Evolutionary conservation across 1,140 invertebrate genomes (phyloP).

Genomic region (Drosophila ficusphila): DNA sequence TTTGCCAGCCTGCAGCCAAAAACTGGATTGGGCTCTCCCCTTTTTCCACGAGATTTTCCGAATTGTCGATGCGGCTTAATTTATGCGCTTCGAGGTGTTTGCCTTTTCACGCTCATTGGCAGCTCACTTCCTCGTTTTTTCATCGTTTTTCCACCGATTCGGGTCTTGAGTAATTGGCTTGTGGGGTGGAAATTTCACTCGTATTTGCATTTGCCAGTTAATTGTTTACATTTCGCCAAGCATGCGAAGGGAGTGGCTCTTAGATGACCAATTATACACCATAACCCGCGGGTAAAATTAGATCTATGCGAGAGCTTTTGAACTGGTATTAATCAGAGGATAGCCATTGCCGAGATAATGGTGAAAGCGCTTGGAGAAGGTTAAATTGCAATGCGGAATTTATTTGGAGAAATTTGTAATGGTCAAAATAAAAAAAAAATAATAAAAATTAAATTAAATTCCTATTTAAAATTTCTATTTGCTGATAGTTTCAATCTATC

Average conservation of each 20-base stretch:
- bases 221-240: conserved; percentile 44
- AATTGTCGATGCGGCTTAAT: conserved; percentile 26
- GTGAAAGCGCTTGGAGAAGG: conserved; percentile 1
- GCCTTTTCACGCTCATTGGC: conserved; percentile 53
- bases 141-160: conserved; percentile 3
- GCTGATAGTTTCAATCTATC: no score
- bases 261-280: conserved; percentile 17
- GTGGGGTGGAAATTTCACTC: conserved; percentile 20
- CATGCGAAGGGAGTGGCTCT: conserved; percentile 32
- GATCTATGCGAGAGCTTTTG: conserved; percentile 16
- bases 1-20: conserved; percentile 29
- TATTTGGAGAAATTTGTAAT: background rate
- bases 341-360: background rate
- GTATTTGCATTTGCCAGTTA: conserved; percentile 44
- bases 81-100: conserved; percentile 52
- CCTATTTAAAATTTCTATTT: no score
- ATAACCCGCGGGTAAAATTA: conserved; percentile 11
- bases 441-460: no score
- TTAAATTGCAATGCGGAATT: background rate
- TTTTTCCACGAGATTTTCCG: conserved; percentile 15
- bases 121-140: conserved; percentile 34
- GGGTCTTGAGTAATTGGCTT: conserved; percentile 21
- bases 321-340: conserved; percentile 16
- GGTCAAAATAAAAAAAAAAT: no score
- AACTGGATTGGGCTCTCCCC: conserved; percentile 29